A percentile compares a stretch with the other conserved stretches of the same genome.
These are phyloP conservation scores for Ibycter americanus DNA, from an alignment of 2,797 vertebrate species.

Conservation along the genomic window DNA sequence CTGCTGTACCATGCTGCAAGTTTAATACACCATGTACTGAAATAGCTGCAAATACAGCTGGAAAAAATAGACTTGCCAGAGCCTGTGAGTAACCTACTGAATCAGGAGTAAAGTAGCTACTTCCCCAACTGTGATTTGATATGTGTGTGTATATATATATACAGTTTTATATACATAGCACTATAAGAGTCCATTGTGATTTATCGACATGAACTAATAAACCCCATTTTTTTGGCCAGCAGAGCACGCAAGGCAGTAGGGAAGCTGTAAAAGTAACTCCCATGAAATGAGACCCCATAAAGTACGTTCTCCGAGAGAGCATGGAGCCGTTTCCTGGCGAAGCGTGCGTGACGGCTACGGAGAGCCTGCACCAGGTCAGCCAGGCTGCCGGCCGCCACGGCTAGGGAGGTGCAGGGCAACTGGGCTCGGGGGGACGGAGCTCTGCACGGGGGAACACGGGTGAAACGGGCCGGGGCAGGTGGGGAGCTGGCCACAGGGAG, in stretches of 20 bases:
- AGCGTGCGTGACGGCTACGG: rapidly evolving
- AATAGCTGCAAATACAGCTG: neutral
- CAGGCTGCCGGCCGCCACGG: neutral
- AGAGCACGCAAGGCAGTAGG: rapidly evolving
- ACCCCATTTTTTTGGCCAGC: neutral
- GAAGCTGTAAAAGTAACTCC: neutral
- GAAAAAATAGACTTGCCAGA: rapidly evolving
- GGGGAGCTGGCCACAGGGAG: rapidly evolving
- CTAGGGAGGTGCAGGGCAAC: neutral
- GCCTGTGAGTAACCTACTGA: neutral
- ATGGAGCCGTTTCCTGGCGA: rapidly evolving
- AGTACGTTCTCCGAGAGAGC: rapidly evolving
- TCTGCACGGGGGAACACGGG: neutral
- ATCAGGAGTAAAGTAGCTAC: rapidly evolving
- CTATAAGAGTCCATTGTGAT: neutral
- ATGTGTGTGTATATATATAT: rapidly evolving
- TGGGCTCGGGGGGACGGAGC: neutral
- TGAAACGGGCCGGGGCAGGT: neutral
- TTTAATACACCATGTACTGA: rapidly evolving
- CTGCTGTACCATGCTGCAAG: rapidly evolving
- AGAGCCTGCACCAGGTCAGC: rapidly evolving
- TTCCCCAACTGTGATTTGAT: neutral
- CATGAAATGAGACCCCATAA: neutral
- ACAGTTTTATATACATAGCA: rapidly evolving
- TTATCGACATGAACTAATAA: neutral